Evolutionary conservation across 2,888 invertebrate genomes (phyloP).

Genomic region (Hemicrepidius hirtus): DNA sequence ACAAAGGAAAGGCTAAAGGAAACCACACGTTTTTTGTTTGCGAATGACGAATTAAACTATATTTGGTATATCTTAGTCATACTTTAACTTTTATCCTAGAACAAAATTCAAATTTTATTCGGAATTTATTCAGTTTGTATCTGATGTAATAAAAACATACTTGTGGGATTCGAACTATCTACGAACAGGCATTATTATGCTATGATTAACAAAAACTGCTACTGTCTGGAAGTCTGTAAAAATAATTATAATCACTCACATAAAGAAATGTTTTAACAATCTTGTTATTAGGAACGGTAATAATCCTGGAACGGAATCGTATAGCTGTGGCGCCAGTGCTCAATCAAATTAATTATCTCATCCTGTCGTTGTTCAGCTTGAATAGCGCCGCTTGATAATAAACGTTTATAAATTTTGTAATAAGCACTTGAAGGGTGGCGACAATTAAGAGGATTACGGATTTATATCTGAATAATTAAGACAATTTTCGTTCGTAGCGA

Average conservation of each 20-base stretch:
- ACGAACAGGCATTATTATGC: too few relatives aligned
- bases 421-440: constrained; percentile 43
- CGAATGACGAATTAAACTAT: constrained; percentile 1
- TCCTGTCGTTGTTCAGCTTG: constrained; percentile 40
- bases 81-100: not conserved
- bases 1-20: too few relatives aligned
- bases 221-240: not conserved
- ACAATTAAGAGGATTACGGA: constrained; percentile 40
- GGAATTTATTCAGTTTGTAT: not conserved
- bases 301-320: constrained; percentile 27
- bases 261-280: constrained; percentile 26
- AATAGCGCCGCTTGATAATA: constrained; percentile 37
- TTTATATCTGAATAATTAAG: constrained; percentile 45
- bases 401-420: constrained; percentile 45
- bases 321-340: constrained; percentile 42
- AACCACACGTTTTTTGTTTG: not conserved
- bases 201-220: not conserved
- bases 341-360: constrained; percentile 50
- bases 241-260: not conserved
- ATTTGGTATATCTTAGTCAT: constrained; percentile 5
- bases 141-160: too few relatives aligned
- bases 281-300: constrained; percentile 17
- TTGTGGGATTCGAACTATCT: too few relatives aligned
- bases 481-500: constrained; percentile 33
- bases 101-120: constrained; percentile 1